phyloP scores from a whole-genome alignment of 2,888 invertebrate species.

The Sclerodermus sp. region DNA sequence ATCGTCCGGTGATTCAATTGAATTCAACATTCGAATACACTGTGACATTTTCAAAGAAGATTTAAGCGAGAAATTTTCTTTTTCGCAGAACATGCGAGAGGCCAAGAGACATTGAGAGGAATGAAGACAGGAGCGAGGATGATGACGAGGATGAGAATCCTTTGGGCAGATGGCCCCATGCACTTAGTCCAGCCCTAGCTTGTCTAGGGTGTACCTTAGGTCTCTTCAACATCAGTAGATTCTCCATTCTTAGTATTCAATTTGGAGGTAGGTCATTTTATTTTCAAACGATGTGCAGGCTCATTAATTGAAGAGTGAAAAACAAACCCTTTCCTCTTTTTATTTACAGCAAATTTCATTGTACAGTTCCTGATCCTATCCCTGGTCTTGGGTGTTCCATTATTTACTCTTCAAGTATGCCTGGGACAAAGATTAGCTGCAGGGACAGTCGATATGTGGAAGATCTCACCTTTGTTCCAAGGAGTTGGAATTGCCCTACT shows the following conservation, averaged over 20 bases:
- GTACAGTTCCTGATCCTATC: constrained; percentile 86
- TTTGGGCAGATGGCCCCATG: constrained; percentile 69
- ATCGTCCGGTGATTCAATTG: too few relatives aligned
- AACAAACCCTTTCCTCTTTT: constrained; percentile 8
- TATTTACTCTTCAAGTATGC: constrained; percentile 82
- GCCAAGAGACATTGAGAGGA: constrained; percentile 51
- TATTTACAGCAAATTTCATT: constrained; percentile 75
- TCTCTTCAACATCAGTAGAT: constrained; percentile 85
- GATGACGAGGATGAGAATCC: constrained; percentile 60
- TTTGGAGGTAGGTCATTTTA: constrained; percentile 75
- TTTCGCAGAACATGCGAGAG: constrained; percentile 61
- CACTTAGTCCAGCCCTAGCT: constrained; percentile 78
- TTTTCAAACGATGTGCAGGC: too few relatives aligned
- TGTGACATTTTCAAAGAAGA: too few relatives aligned
- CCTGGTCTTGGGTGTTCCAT: constrained; percentile 78
- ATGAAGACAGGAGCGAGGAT: constrained; percentile 48
- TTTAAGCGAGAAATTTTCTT: neutral
- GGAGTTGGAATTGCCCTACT: constrained; percentile 85
- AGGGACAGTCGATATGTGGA: constrained; percentile 91
- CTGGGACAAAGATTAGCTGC: constrained; percentile 82
- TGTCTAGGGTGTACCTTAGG: constrained; percentile 85
- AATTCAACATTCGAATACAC: too few relatives aligned
- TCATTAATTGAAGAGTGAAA: too few relatives aligned
- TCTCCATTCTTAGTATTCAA: constrained; percentile 82
- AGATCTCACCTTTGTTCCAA: constrained; percentile 87